Conservation (phyloP, 2,113 vertebrate species). For the Corapipo altera region DNA sequence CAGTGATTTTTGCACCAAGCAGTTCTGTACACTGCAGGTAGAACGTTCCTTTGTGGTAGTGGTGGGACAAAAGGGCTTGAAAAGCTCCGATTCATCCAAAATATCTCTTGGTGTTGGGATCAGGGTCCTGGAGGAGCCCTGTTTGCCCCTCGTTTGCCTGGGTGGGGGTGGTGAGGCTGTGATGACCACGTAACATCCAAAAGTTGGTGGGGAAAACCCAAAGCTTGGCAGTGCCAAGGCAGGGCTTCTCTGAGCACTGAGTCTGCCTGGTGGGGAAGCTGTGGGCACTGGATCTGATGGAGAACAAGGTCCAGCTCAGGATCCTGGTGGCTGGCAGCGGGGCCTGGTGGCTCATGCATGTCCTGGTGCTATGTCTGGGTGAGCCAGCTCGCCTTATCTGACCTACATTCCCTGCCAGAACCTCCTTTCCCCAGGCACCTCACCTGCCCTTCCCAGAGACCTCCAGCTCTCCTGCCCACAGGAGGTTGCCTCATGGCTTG, state of each 20-base stretch:
- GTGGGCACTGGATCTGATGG: not conserved
- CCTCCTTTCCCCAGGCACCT: not conserved
- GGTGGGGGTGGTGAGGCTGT: not conserved
- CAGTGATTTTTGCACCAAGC: rapidly evolving
- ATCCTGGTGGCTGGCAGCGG: not conserved
- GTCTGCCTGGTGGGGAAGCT: not conserved
- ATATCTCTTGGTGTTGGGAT: not conserved
- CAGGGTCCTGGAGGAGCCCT: not conserved
- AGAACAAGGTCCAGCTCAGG: not conserved
- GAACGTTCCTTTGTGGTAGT: not conserved
- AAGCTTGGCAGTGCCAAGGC: not conserved
- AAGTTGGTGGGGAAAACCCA: not conserved
- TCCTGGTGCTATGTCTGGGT: not conserved
- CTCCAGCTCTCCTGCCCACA: not conserved
- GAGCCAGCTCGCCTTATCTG: not conserved
- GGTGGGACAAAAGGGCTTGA: not conserved
- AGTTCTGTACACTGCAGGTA: not conserved
- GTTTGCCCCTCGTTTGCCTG: not conserved
- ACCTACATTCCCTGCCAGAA: not conserved
- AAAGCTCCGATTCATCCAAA: not conserved
- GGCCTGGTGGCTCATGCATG: not conserved
- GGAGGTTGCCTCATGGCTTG: not conserved
- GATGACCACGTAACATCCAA: not conserved
- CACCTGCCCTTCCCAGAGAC: not conserved
- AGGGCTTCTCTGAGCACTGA: rapidly evolving